Conservation (phyloP, 2,113 vertebrate genomes). For the Phrynosoma blainvillii region DNA sequence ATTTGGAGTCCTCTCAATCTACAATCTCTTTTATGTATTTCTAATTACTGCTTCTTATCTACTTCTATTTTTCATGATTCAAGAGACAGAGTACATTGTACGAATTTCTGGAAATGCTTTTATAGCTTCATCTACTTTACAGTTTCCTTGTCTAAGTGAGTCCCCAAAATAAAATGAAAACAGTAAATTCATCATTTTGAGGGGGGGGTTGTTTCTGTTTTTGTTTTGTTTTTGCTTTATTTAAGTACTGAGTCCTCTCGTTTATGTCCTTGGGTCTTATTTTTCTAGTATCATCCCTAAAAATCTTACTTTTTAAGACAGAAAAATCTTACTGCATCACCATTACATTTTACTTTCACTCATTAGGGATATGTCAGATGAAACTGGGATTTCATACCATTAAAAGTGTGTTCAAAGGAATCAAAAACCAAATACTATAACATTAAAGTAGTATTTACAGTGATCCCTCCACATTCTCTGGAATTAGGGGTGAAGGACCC, state of each 20-base stretch:
- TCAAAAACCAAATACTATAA: background rate
- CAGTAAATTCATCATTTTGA: background rate
- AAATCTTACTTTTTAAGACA: background rate
- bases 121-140: background rate
- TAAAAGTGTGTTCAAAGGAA: background rate
- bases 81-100: background rate
- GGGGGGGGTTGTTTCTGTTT: too few relatives aligned
- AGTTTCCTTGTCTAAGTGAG: background rate
- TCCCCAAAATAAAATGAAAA: background rate
- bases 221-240: too few relatives aligned
- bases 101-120: background rate
- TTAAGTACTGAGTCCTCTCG: background rate
- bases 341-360: background rate
- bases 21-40: conserved; percentile 3
- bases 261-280: background rate
- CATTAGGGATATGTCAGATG: background rate
- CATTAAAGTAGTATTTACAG: background rate
- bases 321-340: background rate
- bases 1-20: conserved; percentile 2
- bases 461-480: too few relatives aligned
- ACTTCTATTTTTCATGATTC: background rate
- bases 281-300: background rate
- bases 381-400: background rate
- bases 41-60: conserved; percentile 9
- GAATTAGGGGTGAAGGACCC: too few relatives aligned